phyloP scores from a whole-genome alignment of 2,113 vertebrate genomes.

The Butorides virescens region DNA sequence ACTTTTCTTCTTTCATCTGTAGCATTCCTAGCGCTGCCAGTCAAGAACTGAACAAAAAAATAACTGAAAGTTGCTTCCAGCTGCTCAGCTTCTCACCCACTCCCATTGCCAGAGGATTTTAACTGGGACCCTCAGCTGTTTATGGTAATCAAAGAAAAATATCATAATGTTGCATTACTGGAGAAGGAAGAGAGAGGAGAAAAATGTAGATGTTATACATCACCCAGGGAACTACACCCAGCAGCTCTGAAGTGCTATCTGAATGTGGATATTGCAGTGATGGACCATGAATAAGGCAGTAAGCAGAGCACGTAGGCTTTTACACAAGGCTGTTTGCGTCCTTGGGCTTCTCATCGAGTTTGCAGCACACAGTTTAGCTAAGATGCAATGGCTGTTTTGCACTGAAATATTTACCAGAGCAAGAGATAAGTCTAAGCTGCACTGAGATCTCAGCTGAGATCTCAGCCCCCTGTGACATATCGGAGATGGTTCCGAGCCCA shows the following conservation, averaged over 20 bases:
- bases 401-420: neutral
- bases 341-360: neutral
- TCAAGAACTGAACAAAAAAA: neutral
- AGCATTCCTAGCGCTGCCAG: neutral
- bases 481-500: neutral
- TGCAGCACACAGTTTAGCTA: neutral
- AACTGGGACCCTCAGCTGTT: neutral
- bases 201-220: neutral
- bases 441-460: neutral
- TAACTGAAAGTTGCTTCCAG: neutral
- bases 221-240: neutral
- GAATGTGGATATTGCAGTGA: neutral
- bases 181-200: neutral
- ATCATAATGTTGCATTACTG: neutral
- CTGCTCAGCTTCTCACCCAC: neutral
- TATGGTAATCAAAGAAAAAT: neutral
- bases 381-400: neutral
- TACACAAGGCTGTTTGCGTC: neutral
- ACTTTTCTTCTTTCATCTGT: neutral
- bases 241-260: neutral
- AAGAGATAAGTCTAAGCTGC: neutral
- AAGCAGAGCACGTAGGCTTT: neutral
- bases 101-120: neutral
- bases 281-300: neutral
- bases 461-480: neutral